Evolutionary conservation across 2,113 vertebrate genomes (phyloP).

Genomic region (Acinonyx jubatus): DNA sequence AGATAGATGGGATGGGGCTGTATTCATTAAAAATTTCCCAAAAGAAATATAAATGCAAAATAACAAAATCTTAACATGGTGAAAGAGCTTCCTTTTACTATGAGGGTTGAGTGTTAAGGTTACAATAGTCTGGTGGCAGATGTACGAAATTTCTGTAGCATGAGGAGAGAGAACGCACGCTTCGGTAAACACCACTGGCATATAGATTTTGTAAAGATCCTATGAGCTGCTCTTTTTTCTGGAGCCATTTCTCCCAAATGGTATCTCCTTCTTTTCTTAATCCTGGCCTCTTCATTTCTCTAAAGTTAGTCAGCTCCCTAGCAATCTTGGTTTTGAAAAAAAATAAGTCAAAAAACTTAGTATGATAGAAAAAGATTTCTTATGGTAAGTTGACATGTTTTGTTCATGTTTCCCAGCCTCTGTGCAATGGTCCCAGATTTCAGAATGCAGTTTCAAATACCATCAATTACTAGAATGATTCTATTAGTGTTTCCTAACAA

Average conservation of each 20-base stretch:
- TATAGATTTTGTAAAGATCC: not conserved
- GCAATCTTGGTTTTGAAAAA: not conserved
- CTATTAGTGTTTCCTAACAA: not conserved
- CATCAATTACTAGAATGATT: not conserved
- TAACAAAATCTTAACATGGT: not conserved
- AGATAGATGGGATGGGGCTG: not conserved
- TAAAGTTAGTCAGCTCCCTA: not conserved
- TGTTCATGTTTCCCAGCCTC: not conserved
- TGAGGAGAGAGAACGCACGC: not conserved
- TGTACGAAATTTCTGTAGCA: not conserved
- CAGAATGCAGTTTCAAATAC: not conserved
- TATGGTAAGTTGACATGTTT: not conserved
- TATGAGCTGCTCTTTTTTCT: not conserved
- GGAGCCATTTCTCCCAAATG: not conserved
- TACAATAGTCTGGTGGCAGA: not conserved
- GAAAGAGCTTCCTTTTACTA: not conserved
- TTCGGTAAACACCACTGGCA: not conserved
- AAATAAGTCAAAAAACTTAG: not conserved
- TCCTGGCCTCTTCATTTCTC: not conserved
- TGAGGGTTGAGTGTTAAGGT: not conserved
- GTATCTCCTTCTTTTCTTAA: not conserved
- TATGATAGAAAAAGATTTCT: not conserved
- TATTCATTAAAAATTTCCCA: not conserved
- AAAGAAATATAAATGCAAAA: constrained; percentile 32
- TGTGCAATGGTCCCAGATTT: not conserved